Evolutionary conservation across 2,797 vertebrate genomes (phyloP).

Genomic region (Sardinella longiceps): DNA sequence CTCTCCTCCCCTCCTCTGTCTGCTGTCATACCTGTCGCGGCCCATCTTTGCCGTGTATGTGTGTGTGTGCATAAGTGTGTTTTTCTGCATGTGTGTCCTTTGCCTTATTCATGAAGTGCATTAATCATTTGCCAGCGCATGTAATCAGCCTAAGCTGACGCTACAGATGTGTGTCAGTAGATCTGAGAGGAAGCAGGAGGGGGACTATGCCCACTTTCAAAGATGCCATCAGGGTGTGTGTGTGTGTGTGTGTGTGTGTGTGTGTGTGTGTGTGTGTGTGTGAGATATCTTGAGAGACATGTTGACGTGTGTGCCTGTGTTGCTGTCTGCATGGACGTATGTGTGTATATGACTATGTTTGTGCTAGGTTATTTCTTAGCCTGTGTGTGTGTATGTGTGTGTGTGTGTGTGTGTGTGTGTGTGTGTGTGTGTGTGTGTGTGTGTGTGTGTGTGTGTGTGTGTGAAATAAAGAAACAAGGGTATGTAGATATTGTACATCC

Average conservation of each 20-base stretch:
- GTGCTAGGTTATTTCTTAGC: neutral
- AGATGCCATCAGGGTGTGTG: neutral
- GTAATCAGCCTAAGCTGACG: constrained; percentile 27
- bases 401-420: neutral
- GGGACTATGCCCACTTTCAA: neutral
- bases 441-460: neutral
- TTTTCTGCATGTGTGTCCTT: neutral
- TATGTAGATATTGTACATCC: neutral
- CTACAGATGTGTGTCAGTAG: constrained; percentile 5
- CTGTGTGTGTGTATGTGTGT: neutral
- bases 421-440: neutral
- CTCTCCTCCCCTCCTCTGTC: neutral
- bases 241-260: neutral
- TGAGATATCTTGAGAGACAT: neutral
- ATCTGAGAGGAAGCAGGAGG: neutral
- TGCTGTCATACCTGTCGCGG: neutral
- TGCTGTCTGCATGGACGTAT: neutral
- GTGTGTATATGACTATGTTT: neutral
- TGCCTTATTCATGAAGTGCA: constrained; percentile 28
- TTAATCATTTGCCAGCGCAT: constrained; percentile 37
- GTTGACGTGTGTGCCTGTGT: neutral
- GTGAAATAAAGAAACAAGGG: neutral
- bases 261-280: neutral
- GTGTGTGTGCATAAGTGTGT: too few relatives aligned
- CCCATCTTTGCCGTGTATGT: too few relatives aligned